Base-by-base conservation (phyloP, 53 echinoderm and acorn worm species). In the Patiria pectinifera region DNA sequence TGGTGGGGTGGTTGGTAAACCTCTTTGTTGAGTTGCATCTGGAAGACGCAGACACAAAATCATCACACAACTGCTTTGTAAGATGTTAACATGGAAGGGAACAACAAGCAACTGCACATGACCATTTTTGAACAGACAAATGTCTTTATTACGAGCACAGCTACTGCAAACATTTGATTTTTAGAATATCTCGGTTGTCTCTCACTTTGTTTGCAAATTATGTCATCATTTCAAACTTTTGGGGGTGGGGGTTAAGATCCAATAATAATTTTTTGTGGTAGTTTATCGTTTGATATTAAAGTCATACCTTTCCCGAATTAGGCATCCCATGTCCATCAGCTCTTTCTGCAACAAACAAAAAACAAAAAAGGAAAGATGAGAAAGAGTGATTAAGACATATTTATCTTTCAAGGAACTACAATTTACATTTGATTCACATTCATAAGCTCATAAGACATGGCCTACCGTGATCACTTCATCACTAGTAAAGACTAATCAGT, bases 251-350 rank as follows among this genome's bases (percentile, higher is more conserved):
- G 53, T 53, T 53, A 35, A 35, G 35, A 35, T 35, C 35, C 49
- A 49, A 49, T 6, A 49, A 63, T 5, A 8, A 63, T 63, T 15
- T 16, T 2, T 2, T 5, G 3, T 66, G 19, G 15, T 66, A 4
- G 0, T 66, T 6, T 66, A 66, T 18, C 10, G 3, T 66, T 13
- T 16, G 19, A 3, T 0, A 3, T 66, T 66, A 66, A 16, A 4
- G 66, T 18, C 75, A 14, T 78, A 88, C 88, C 88, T 77, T 88
- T 88, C 88, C 88, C 15, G 77, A 45, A 78, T 88, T 76, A 3
- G 88, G 60, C 43, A 26, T 53, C 53, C 53, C 78, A 62, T 88
- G 78, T 48, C 88, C 78, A 62, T 88, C 88, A 88, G 77, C 78
- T 88, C 88, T 78, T 61, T 76, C 88, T 88, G 77, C 3, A 61